Evolutionary conservation across 2,113 vertebrate species (phyloP).

Genomic region (Symphodus melops): DNA sequence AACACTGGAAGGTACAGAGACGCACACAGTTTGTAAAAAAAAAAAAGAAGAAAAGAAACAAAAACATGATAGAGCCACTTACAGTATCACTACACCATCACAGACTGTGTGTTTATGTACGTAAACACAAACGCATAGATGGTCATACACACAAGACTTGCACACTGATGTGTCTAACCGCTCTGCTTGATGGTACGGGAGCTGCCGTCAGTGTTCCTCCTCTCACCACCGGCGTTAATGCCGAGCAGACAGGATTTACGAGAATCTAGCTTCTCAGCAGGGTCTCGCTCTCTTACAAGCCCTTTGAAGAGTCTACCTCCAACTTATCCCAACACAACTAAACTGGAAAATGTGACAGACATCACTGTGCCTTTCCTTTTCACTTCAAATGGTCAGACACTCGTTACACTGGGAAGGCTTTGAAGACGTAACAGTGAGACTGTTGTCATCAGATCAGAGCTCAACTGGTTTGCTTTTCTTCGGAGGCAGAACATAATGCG

Average conservation of each 20-base stretch:
- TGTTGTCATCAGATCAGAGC: background rate
- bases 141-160: constrained; percentile 20
- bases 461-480: background rate
- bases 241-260: constrained; percentile 38
- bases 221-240: background rate
- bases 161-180: constrained; percentile 22
- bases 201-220: constrained; percentile 5
- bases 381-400: background rate
- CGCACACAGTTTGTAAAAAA: too few species aligned
- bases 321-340: constrained; percentile 7
- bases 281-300: constrained; percentile 21
- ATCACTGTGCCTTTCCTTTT: background rate
- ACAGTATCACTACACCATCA: constrained; percentile 14
- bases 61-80: too few species aligned
- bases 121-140: background rate
- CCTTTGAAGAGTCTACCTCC: constrained; percentile 6
- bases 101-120: background rate
- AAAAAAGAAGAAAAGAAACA: too few species aligned
- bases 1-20: background rate
- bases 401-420: background rate
- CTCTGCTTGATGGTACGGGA: constrained; percentile 23
- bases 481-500: background rate
- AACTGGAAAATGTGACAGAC: background rate
- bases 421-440: background rate
- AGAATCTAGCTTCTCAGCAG: constrained; percentile 28